phyloP scores from a whole-genome alignment of 2,888 invertebrate genomes.

The Eupithecia vulgata region DNA sequence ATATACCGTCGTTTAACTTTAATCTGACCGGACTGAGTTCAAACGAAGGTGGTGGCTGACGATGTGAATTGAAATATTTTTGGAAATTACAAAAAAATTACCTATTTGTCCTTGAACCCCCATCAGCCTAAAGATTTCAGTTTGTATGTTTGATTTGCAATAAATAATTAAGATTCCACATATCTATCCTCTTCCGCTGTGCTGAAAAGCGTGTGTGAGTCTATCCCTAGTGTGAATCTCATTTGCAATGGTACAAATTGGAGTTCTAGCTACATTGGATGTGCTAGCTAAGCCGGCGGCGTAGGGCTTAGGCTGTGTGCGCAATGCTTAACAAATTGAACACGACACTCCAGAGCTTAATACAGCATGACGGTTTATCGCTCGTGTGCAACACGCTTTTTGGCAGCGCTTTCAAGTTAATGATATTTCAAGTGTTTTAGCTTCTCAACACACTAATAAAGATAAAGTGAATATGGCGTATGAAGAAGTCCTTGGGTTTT shows the following conservation, averaged over 20 bases:
- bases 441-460: neutral
- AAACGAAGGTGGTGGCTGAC: too few species aligned
- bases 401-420: constrained; percentile 2
- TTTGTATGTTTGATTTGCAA: too few species aligned
- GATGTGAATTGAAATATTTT: too few species aligned
- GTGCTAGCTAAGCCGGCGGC: constrained; percentile 31
- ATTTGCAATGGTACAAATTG: constrained; percentile 46
- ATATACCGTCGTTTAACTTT: too few species aligned
- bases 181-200: neutral
- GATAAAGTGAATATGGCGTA: neutral
- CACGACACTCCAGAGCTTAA: constrained; percentile 24
- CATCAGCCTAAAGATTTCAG: too few species aligned
- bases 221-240: constrained; percentile 28
- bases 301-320: constrained; percentile 26
- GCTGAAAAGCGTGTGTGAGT: neutral
- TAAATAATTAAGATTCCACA: neutral
- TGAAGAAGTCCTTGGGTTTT: neutral
- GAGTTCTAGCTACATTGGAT: constrained; percentile 40
- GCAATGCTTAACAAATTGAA: constrained; percentile 33
- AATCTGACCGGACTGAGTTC: too few species aligned
- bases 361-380: constrained; percentile 15
- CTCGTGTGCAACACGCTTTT: constrained; percentile 7
- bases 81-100: too few species aligned
- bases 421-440: neutral
- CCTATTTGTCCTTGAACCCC: too few species aligned